Evolutionary conservation across 2,888 invertebrate species (phyloP).

Genomic region (Rapana venosa): DNA sequence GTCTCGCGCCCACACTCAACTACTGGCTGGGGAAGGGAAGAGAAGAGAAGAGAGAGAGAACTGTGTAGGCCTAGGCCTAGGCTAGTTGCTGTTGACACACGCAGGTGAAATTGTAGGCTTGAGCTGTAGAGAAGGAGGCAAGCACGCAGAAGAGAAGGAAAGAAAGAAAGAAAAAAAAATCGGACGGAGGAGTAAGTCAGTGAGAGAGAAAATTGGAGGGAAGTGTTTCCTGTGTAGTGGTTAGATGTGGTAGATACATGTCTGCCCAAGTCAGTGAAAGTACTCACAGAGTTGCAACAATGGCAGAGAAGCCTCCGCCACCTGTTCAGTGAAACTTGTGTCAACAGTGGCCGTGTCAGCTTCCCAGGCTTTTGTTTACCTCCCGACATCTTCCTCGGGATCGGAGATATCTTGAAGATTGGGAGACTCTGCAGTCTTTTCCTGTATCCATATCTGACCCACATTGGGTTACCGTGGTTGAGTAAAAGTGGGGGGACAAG

Average conservation of each 20-base stretch:
- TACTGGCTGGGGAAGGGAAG: background rate
- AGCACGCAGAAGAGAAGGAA: background rate
- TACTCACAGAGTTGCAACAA: too few species aligned
- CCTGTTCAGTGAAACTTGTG: background rate
- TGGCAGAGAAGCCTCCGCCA: too few species aligned
- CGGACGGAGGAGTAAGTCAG: background rate
- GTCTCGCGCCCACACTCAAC: constrained; percentile 16
- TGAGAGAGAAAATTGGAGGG: constrained; percentile 1
- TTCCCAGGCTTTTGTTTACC: background rate
- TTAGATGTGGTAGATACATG: background rate
- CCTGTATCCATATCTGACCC: background rate
- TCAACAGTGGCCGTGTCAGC: background rate
- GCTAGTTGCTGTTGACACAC: constrained; percentile 16
- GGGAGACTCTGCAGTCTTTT: background rate
- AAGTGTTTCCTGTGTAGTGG: background rate
- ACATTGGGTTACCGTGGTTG: background rate
- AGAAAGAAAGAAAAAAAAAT: background rate
- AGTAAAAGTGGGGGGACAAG: background rate
- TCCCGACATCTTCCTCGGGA: background rate
- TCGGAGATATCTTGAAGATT: too few species aligned
- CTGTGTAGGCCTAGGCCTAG: background rate
- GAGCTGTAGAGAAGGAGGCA: background rate
- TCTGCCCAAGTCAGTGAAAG: too few species aligned
- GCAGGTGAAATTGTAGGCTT: background rate
- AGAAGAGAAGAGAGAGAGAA: background rate